Evolutionary conservation across 2,888 invertebrate species (phyloP).

Genomic region (Plemyria rubiginata): DNA sequence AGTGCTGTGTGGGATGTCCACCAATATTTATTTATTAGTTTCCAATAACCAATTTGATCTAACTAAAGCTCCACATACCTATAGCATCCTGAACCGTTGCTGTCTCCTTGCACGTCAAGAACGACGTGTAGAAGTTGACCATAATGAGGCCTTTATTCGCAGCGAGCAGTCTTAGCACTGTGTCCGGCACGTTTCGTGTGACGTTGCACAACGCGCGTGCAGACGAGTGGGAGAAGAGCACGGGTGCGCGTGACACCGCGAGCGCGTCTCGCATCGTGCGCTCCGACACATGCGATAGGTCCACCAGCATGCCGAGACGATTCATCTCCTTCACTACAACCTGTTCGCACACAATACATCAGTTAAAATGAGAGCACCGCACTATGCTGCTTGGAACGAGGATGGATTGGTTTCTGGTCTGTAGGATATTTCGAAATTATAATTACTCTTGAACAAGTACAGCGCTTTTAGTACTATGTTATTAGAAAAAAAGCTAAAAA

Average conservation of each 20-base stretch:
- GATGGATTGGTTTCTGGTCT: constrained; percentile 4
- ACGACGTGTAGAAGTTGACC: constrained; percentile 94
- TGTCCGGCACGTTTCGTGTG: constrained; percentile 92
- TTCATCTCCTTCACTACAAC: constrained; percentile 94
- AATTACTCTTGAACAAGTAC: background rate
- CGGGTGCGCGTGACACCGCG: constrained; percentile 91
- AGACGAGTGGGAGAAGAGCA: constrained; percentile 94
- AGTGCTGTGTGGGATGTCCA: too few relatives aligned
- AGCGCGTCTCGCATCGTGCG: constrained; percentile 93
- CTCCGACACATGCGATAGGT: constrained; percentile 92
- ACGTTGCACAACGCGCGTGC: constrained; percentile 92
- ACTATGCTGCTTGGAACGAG: background rate
- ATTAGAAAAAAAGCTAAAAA: too few relatives aligned
- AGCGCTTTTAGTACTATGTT: background rate
- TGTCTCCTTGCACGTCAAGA: constrained; percentile 89
- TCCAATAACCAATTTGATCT: background rate
- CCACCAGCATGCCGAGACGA: constrained; percentile 94
- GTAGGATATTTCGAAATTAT: background rate
- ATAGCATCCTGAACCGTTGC: constrained; percentile 92
- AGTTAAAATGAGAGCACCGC: background rate
- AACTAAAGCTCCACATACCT: constrained; percentile 74
- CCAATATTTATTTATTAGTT: too few relatives aligned
- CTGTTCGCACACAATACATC: constrained; percentile 62
- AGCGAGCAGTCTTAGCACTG: constrained; percentile 88
- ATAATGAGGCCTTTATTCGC: constrained; percentile 93